phyloP scores from a whole-genome alignment of 2,113 vertebrate genomes.

The Syrrhaptes paradoxus region DNA sequence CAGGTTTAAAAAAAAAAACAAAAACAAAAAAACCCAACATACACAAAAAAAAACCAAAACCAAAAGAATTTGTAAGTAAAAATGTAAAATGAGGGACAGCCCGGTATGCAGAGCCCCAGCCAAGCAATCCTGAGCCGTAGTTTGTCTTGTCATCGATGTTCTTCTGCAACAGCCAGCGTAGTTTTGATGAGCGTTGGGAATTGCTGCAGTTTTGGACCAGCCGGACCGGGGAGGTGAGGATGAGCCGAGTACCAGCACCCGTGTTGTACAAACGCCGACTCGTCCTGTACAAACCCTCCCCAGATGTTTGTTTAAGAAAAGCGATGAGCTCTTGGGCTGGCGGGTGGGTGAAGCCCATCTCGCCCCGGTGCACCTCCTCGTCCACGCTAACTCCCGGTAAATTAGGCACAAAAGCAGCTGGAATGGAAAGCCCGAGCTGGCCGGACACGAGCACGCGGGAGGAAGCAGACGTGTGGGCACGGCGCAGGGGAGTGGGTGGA shows the following conservation, averaged over 20 bases:
- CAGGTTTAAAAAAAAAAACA: not conserved
- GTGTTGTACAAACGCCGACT: fast-evolving
- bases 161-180: not conserved
- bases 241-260: not conserved
- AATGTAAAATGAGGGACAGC: not conserved
- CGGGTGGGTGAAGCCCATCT: not conserved
- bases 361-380: not conserved
- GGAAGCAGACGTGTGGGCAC: slow-evolving; percentile 34
- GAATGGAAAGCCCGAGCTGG: slow-evolving; percentile 10
- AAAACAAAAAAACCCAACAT: not conserved
- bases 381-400: not conserved
- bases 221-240: not conserved
- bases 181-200: not conserved
- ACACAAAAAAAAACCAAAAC: not conserved
- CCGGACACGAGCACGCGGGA: not conserved
- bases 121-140: not conserved
- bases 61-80: not conserved
- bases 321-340: not conserved
- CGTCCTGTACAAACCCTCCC: fast-evolving
- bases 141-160: fast-evolving
- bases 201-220: not conserved
- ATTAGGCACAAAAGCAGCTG: not conserved
- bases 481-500: slow-evolving; percentile 22
- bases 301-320: not conserved
- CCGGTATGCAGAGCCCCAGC: not conserved